Base-by-base conservation (phyloP, 1,140 invertebrate genomes). In the Brachionus plicatilis region DNA sequence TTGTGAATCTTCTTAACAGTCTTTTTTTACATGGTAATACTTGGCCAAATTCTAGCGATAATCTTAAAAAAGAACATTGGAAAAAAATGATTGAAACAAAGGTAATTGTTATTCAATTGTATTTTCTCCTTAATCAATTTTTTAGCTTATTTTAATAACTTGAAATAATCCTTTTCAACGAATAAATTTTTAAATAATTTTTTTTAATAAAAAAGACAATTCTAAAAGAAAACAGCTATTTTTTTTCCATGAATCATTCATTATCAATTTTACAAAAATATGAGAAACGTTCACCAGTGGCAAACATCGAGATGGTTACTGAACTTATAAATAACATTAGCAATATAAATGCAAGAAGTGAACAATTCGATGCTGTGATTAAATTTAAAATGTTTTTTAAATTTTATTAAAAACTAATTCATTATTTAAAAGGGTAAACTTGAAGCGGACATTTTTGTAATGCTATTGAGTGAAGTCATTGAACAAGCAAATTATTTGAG, bases 401-500 rank as follows among this genome's bases (percentile, higher is more conserved):
- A 17, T 53, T 53, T n/a, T 17, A 14, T 14, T 14, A 17, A n/a
- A 53, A 53, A 53, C 14, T 24, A 20, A 60, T 60, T 8, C 2
- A 60, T 24, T 24, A 27, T 60, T 75, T 27, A 27, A 75, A 20
- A 75, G 72, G 47, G 47, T 45, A 47, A 29, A 76, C 17, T 76
- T 11, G 72, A 76, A 50, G 72, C 72, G 7, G 72, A 76, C 50
- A 76, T 76, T 27, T 76, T 76, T 76, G 20, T 76, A 27, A 76
- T 27, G 27, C n/a, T 76, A 27, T 76, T 76, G 29, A 76, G 45
- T 20, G 72, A 76, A 50, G 43, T 45, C 20, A 76, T 76, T 50
- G 72, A 76, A 12, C 72, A 76, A 76, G 72, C 72, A 29, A 50
- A 50, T 76, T 47, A 27, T 50, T 50, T 76, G 43, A 76, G 45